phyloP scores from a whole-genome alignment of 1,140 invertebrate genomes.

The Pseudomyrmex flavicornis region DNA sequence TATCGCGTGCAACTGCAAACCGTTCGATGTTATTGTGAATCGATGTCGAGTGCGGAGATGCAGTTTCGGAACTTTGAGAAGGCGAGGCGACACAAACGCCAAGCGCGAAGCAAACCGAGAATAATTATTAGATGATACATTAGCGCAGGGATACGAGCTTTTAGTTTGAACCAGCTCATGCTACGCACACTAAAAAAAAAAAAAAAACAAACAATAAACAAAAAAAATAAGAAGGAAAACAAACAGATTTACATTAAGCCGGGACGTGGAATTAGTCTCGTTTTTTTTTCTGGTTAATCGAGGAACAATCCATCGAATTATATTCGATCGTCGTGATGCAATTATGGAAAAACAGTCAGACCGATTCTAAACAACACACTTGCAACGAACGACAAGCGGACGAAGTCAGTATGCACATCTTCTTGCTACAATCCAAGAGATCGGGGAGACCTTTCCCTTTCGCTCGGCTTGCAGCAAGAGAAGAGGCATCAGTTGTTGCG shows the following conservation, averaged over 20 bases:
- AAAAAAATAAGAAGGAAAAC: too few species aligned
- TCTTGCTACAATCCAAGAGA: slow-evolving; percentile 12
- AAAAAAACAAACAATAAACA: too few species aligned
- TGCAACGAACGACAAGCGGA: slow-evolving; percentile 8
- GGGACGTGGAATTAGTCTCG: neutral
- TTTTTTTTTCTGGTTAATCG: slow-evolving; percentile 3
- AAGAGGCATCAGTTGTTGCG: slow-evolving; percentile 42
- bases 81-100: neutral
- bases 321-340: slow-evolving; percentile 2
- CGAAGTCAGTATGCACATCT: slow-evolving; percentile 1
- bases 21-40: neutral
- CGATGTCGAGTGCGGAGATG: neutral
- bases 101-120: neutral
- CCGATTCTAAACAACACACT: neutral
- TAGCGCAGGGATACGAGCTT: neutral
- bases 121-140: slow-evolving; percentile 1
- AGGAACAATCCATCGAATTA: neutral
- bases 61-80: slow-evolving; percentile 15
- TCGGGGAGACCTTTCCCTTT: slow-evolving; percentile 41
- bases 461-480: slow-evolving; percentile 31
- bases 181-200: neutral
- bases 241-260: neutral
- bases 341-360: slow-evolving; percentile 16
- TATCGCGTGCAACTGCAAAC: neutral
- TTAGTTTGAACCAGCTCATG: slow-evolving; percentile 18